Percentiles rank a stretch among this genome's conserved stretches.
phyloP scores from a whole-genome alignment of 2,797 vertebrate species.

The Sebastes miniatus region DNA sequence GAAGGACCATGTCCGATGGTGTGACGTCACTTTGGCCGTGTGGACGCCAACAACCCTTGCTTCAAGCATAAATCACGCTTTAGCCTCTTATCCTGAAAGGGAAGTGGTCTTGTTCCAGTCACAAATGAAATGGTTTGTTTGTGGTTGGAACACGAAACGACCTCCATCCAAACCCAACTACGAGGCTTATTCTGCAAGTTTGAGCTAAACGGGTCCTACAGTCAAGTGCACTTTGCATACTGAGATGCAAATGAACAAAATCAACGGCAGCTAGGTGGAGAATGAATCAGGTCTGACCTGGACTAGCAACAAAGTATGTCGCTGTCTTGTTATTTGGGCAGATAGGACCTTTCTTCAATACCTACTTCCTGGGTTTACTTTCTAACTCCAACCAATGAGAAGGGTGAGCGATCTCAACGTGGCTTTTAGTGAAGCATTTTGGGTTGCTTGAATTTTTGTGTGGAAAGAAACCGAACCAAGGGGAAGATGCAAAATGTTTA shows the following conservation, averaged over 20 bases:
- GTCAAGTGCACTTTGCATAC: background rate
- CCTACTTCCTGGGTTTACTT: background rate
- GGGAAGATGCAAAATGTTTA: too few relatives aligned
- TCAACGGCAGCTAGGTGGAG: background rate
- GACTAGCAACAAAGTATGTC: background rate
- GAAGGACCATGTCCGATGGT: accelerated
- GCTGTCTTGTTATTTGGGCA: background rate
- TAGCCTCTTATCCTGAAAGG: background rate
- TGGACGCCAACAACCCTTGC: too few relatives aligned
- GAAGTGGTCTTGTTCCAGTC: background rate
- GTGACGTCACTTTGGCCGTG: too few relatives aligned
- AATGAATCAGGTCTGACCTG: background rate
- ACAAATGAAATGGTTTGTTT: background rate
- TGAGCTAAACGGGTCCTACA: background rate
- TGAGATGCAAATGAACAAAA: background rate
- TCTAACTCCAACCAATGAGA: background rate
- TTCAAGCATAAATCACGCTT: too few relatives aligned
- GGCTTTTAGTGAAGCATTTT: background rate
- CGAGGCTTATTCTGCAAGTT: accelerated
- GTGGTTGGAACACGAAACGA: too few relatives aligned
- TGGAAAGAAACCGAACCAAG: background rate
- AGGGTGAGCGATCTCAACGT: too few relatives aligned
- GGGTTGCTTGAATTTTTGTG: background rate
- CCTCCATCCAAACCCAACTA: background rate
- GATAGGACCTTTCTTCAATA: background rate